Percentiles rank a stretch among this genome's conserved stretches.
phyloP scores from a whole-genome alignment of 2,888 invertebrate genomes.

The Caenorhabditis macrosperma region DNA sequence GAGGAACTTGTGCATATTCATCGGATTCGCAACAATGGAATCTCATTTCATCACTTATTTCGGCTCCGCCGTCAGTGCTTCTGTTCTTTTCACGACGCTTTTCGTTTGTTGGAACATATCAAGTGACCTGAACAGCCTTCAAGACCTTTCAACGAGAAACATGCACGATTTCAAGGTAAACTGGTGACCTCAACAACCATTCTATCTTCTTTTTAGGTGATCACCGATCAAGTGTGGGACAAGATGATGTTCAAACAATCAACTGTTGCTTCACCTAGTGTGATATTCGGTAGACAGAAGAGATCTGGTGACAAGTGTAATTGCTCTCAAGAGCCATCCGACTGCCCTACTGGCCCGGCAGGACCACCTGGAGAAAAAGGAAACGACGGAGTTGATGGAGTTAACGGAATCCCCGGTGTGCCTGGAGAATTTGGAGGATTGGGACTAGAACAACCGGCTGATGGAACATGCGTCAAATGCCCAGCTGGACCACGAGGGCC shows the following conservation, averaged over 20 bases:
- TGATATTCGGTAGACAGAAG: constrained; percentile 60
- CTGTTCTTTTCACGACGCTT: constrained; percentile 55
- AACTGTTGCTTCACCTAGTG: constrained; percentile 4
- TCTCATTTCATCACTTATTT: constrained; percentile 41
- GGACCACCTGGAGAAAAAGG: constrained; percentile 64
- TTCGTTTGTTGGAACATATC: constrained; percentile 55
- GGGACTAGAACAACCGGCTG: constrained; percentile 17
- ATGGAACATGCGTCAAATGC: constrained; percentile 57
- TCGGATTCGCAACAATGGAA: constrained; percentile 42
- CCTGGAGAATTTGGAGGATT: constrained; percentile 39
- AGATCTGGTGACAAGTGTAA: constrained; percentile 55
- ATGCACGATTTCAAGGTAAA: constrained; percentile 62
- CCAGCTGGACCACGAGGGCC: constrained; percentile 56
- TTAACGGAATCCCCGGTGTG: constrained; percentile 55
- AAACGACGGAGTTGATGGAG: constrained; percentile 54
- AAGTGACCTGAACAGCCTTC: constrained; percentile 63
- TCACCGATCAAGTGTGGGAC: constrained; percentile 64
- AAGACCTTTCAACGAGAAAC: constrained; percentile 55
- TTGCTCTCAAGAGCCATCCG: constrained; percentile 48
- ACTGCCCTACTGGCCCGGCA: constrained; percentile 62
- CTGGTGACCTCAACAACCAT: constrained; percentile 17
- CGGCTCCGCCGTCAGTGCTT: constrained; percentile 53
- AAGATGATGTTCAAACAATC: constrained; percentile 61
- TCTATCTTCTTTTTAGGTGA: constrained; percentile 40
- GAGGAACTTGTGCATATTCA: not conserved